phyloP scores from a whole-genome alignment of 2,888 invertebrate genomes.

The Mesorhabditis sp. region DNA sequence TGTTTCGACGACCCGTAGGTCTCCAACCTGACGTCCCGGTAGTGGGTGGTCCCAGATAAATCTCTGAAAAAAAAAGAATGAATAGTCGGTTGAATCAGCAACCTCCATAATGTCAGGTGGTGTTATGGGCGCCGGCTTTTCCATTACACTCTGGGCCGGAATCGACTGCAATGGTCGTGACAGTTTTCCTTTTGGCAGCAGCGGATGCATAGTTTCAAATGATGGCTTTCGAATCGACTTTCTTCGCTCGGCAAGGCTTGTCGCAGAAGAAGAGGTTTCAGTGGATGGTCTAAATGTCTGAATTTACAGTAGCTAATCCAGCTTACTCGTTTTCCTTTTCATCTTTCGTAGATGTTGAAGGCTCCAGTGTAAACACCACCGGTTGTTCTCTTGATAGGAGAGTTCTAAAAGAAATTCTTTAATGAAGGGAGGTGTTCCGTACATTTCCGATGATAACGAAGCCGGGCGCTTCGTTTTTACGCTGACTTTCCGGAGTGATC shows the following conservation, averaged over 20 bases:
- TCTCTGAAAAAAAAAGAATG: neutral
- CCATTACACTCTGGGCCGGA: neutral
- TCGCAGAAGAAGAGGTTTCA: slow-evolving; percentile 2
- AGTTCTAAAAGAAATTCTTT: neutral
- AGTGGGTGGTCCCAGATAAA: neutral
- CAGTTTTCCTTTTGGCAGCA: neutral
- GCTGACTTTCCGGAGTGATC: too few species aligned
- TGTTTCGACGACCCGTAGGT: neutral
- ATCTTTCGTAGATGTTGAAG: neutral
- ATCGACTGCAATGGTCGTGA: neutral
- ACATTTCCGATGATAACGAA: too few species aligned
- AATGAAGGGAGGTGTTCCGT: neutral
- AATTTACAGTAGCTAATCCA: neutral
- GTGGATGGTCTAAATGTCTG: neutral
- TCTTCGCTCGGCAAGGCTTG: neutral
- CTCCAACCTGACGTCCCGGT: neutral
- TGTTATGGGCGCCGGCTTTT: neutral
- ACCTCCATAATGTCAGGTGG: neutral
- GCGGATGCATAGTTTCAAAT: neutral
- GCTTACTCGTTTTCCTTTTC: slow-evolving; percentile 4
- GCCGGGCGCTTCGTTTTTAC: too few species aligned
- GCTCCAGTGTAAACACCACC: neutral
- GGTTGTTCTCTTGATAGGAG: neutral
- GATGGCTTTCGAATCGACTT: neutral
- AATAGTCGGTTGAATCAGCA: neutral